phyloP scores from a whole-genome alignment of 2,113 vertebrate genomes.

The Cyanoliseus patagonus region DNA sequence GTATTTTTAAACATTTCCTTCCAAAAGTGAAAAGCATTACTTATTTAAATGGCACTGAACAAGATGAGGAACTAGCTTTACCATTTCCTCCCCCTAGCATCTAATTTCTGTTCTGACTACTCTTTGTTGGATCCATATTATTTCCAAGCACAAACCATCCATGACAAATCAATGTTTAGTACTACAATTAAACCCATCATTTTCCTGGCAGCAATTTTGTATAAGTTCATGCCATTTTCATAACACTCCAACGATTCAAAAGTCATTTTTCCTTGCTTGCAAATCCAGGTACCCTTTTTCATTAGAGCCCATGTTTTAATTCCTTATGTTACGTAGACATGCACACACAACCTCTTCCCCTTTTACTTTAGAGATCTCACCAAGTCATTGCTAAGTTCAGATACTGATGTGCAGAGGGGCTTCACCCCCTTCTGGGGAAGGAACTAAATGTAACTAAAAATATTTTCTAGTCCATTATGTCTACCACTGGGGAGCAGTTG shows the following conservation, averaged over 20 bases:
- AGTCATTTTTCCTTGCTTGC: not conserved
- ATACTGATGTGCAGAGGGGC: not conserved
- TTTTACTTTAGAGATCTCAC: not conserved
- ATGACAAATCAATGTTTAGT: not conserved
- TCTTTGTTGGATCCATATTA: not conserved
- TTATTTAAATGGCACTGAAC: not conserved
- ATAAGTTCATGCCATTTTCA: not conserved
- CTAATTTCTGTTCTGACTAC: not conserved
- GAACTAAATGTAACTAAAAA: not conserved
- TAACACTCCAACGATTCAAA: not conserved
- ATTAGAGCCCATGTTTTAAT: not conserved
- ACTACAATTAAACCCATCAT: not conserved
- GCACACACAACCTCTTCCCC: not conserved
- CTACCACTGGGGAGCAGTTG: not conserved
- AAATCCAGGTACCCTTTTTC: not conserved
- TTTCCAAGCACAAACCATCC: not conserved
- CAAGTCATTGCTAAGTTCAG: not conserved
- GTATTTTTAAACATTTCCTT: not conserved
- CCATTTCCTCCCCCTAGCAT: not conserved
- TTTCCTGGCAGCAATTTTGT: not conserved
- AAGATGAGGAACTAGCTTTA: not conserved
- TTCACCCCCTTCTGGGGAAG: not conserved
- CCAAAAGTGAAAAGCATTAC: not conserved
- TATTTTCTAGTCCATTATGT: not conserved
- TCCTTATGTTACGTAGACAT: rapidly evolving